Evolutionary conservation across 2,113 vertebrate species (phyloP), one percentile per base, ranked within the genome.

Genomic region (Corythaixoides concolor): DNA sequence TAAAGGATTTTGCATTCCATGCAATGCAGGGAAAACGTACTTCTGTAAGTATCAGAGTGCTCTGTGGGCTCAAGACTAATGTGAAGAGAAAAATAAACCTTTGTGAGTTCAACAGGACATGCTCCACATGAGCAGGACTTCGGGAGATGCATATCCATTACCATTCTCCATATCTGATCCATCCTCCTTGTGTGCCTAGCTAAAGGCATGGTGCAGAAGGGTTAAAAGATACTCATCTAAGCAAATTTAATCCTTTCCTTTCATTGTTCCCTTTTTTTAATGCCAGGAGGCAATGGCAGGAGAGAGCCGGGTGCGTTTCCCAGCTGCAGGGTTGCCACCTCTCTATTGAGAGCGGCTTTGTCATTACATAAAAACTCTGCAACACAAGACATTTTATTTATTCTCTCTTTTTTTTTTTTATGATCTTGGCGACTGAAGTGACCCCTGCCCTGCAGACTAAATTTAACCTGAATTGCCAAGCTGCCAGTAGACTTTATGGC

Each of bases 261-360:
- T 82, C 70, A 93, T 89, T 91, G 92, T 96, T 94, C 49, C 22
- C 66, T 85, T 41, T 70, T 82, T 27, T 50, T 70, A 56, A 59
- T 95, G 92, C 88, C 93, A 96, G 58, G 81, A 93, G 89, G 74
- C 93, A 86, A 80, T 64, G 73, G 60, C 91, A 85, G 94, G 74
- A 77, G 78, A 23, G 33, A 82, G 27, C 62, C 0, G 13, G 59
- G n/a, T 77, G 47, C 35, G 0, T 95, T 96, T 96, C 79, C 88
- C 96, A 96, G 93, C 93, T 77, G 59, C 95, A 77, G 41, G 75
- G 85, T 94, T 97, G 87, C 78, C 92, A 93, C 92, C 93, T 96
- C 82, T 83, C 81, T 84, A 3, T 33, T 91, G 82, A 95, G 87
- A 63, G 67, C 16, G 2, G 78, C 75, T 94, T 91, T 77, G 88